Percentiles rank a stretch among this genome's conserved stretches.
Conservation (phyloP, 2,888 invertebrate species). For the Lymantria monacha region DNA sequence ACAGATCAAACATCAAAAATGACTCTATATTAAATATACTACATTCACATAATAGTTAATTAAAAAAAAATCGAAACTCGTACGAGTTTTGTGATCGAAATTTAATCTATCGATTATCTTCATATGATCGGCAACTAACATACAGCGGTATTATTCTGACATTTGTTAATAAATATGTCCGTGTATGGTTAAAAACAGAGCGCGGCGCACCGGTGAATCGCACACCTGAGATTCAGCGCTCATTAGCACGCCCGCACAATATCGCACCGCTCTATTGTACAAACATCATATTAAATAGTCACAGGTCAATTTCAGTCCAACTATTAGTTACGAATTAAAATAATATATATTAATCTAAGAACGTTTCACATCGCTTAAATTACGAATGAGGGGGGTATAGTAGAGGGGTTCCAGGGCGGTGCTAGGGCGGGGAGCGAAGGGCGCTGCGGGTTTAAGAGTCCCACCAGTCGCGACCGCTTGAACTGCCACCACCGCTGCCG, state of each 20-base stretch:
- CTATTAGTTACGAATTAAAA: constrained; percentile 49
- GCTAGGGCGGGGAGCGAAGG: constrained; percentile 28
- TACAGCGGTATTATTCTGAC: constrained; percentile 39
- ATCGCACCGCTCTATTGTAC: constrained; percentile 54
- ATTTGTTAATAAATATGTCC: constrained; percentile 36
- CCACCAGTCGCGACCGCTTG: constrained; percentile 78
- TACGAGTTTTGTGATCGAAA: constrained; percentile 56
- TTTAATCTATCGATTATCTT: constrained; percentile 53
- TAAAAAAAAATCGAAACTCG: constrained; percentile 51
- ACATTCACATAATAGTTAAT: constrained; percentile 68
- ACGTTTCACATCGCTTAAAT: constrained; percentile 47
- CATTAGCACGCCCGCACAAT: constrained; percentile 32
- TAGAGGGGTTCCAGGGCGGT: constrained; percentile 33
- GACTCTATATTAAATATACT: constrained; percentile 71
- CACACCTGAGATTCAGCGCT: constrained; percentile 71
- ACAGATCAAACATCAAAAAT: constrained; percentile 79
- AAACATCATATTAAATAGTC: constrained; percentile 51
- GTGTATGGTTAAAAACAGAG: constrained; percentile 17
- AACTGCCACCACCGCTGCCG: constrained; percentile 69
- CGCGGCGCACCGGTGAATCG: constrained; percentile 40
- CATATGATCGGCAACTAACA: constrained; percentile 41
- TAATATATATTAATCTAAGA: constrained; percentile 46
- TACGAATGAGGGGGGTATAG: constrained; percentile 31
- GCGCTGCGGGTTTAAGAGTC: constrained; percentile 59
- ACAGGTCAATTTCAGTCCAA: constrained; percentile 71